Conservation (phyloP, 2,888 invertebrate species). For the Carcina quercana region DNA sequence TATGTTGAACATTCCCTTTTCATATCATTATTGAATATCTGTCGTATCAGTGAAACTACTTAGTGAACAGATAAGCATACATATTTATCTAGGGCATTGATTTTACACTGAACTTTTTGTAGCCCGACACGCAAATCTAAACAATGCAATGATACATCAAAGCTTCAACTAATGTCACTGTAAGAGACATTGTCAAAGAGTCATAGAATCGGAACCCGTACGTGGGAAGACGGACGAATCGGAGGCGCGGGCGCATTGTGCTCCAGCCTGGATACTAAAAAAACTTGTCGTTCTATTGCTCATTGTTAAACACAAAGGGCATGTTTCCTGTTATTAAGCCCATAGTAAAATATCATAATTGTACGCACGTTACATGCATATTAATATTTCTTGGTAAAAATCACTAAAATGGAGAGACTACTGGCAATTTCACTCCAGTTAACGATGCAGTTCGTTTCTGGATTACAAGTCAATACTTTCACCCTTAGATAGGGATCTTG, state of each 20-base stretch:
- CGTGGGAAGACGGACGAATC: conserved; percentile 53
- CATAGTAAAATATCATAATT: conserved; percentile 34
- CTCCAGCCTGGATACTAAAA: conserved; percentile 46
- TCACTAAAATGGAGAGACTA: neutral
- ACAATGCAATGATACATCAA: too few species aligned
- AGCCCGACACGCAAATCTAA: too few species aligned
- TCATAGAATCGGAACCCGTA: conserved; percentile 3
- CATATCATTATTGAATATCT: too few species aligned
- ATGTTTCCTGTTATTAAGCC: conserved; percentile 56
- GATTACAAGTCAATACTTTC: conserved; percentile 14
- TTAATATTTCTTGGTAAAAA: neutral
- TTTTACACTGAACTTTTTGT: too few species aligned
- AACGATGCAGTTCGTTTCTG: conserved; percentile 6
- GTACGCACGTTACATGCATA: conserved; percentile 13
- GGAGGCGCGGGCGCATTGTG: conserved; percentile 57
- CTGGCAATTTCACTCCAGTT: neutral
- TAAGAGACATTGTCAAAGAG: too few species aligned
- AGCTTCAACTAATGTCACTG: too few species aligned
- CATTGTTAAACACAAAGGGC: conserved; percentile 62
- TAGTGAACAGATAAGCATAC: too few species aligned
- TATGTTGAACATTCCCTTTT: too few species aligned
- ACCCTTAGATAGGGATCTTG: conserved; percentile 34
- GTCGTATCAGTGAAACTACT: too few species aligned
- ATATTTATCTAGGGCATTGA: too few species aligned
- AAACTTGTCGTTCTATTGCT: conserved; percentile 58